Evolutionary conservation across 2,888 invertebrate genomes (phyloP), one percentile per base, ranked within the genome.

Genomic region (Formica aserva): DNA sequence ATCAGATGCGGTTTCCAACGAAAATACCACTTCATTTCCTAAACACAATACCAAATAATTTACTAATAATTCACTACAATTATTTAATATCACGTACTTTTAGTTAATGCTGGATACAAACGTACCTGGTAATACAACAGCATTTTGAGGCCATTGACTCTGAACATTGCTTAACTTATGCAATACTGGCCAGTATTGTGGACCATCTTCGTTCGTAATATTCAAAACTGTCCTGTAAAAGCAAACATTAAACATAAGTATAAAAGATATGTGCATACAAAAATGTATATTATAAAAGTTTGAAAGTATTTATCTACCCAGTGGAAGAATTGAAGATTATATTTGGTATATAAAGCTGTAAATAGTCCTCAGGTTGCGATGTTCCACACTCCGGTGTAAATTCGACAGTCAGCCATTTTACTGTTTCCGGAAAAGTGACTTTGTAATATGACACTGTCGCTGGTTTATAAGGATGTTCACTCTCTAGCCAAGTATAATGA

Each of bases 401-500:
- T 95, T 99, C 99, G 6, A 99, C 95, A 18, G 98, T 97, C 93
- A 99, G 96, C 98, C 99, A 99, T 88, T 98, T 97, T 0, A 99
- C 98, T 88, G 96, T 96, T 3, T 97, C 96, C 0, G 99, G 98
- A 95, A 99, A 99, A 60, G 97, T 96, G 11, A 99, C 98, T 94
- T 97, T 97, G 95, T 97, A 98, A 93, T 98, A 98, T 60, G 97
- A 97, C 48, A 98, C 97, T 26, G 97, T 96, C 0, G 98, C 97
- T 60, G 98, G 97, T 94, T 98, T 98, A 95, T 99, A 99, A 0
- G 99, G 99, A 95, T 99, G 99, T 60, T 99, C 98, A 94, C 99
- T 99, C 95, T 99, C 99, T 1, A 99, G 97, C 96, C 98, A 97
- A 5, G 98, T 97, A 94, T 98, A 98, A 95, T 98, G 98, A 92